Percentiles rank a stretch among this genome's conserved stretches.
phyloP scores from a whole-genome alignment of 2,113 vertebrate genomes.

The Cervus canadensis region DNA sequence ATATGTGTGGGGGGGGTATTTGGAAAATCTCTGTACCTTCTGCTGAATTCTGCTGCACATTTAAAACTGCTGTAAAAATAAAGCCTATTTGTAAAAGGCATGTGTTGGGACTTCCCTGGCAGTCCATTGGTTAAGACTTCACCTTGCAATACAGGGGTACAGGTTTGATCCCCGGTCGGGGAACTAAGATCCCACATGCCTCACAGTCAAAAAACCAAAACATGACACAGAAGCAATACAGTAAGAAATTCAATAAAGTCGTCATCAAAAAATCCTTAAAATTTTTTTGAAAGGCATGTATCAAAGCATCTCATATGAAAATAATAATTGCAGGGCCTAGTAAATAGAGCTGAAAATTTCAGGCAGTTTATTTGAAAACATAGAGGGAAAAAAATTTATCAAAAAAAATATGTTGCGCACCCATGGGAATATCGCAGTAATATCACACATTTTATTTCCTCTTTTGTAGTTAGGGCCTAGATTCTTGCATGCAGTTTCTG shows the following conservation, averaged over 20 bases:
- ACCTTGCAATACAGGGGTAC: not conserved
- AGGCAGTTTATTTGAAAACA: not conserved
- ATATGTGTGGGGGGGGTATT: too few relatives aligned
- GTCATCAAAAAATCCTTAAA: not conserved
- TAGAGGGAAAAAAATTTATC: not conserved
- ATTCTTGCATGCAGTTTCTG: not conserved
- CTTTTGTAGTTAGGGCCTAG: not conserved
- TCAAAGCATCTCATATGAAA: not conserved
- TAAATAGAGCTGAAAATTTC: not conserved
- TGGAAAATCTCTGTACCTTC: not conserved
- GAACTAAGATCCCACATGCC: not conserved
- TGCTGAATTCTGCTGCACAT: not conserved
- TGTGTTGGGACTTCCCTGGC: not conserved
- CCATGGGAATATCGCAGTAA: not conserved
- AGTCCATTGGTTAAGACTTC: not conserved
- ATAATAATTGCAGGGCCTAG: not conserved
- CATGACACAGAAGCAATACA: not conserved
- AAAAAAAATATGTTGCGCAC: not conserved
- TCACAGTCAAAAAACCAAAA: not conserved
- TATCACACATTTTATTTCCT: accelerated
- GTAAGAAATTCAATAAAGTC: not conserved
- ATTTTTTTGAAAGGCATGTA: not conserved
- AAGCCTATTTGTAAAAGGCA: not conserved
- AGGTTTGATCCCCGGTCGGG: not conserved
- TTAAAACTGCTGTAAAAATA: not conserved